These are phyloP conservation scores for Margarornis squamiger DNA, from an alignment of 2,797 vertebrate species.

Conservation along the genomic window DNA sequence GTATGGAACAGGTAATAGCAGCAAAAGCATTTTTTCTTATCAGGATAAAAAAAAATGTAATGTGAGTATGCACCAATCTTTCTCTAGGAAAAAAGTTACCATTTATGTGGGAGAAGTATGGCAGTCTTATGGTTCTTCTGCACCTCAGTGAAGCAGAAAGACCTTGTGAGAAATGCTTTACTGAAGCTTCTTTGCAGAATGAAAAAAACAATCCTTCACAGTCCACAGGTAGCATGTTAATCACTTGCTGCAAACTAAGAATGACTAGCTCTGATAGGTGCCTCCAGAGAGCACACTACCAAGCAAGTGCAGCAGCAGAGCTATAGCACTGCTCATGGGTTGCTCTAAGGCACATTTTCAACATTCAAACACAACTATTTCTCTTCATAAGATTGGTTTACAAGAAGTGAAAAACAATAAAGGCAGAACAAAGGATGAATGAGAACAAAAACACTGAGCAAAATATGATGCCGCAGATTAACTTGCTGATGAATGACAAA, in stretches of 20 bases:
- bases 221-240: neutral
- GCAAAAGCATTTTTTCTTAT: neutral
- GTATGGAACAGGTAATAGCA: neutral
- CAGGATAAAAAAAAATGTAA: neutral
- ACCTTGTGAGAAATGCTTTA: neutral
- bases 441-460: neutral
- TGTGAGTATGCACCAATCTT: accelerated
- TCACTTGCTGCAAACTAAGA: neutral
- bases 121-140: accelerated
- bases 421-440: slow-evolving; percentile 11
- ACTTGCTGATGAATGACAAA: slow-evolving; percentile 15
- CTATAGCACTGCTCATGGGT: neutral
- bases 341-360: neutral
- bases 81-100: neutral
- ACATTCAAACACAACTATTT: neutral
- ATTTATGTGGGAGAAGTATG: neutral
- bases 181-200: neutral
- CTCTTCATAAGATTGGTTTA: neutral
- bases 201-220: neutral
- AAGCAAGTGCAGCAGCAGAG: neutral
- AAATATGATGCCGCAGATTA: slow-evolving; percentile 17
- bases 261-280: neutral
- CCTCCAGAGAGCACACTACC: neutral
- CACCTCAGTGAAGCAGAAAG: neutral
- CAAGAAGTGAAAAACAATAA: slow-evolving; percentile 13